Evolutionary conservation across 1,140 invertebrate genomes (phyloP), one percentile per base, ranked within the genome.

Genomic region (Andricus grossulariae): DNA sequence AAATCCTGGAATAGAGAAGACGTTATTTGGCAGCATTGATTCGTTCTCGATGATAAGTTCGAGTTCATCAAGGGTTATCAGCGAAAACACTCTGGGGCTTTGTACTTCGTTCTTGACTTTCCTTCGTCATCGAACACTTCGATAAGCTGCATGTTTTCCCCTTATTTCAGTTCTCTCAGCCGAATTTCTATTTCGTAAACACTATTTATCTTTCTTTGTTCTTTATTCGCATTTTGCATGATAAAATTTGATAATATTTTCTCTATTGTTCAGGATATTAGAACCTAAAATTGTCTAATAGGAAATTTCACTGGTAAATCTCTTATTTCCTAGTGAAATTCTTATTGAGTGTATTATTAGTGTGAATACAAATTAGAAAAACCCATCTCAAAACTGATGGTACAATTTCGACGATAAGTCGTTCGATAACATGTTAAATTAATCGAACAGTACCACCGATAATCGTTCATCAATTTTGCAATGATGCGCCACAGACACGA

Each of bases 31-130:
- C 15, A 60, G 57, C 39, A 32, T 10, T 39, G 25, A 66, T 66
- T 66, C 21, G 12, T 16, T 45, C 15, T 39, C 13, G 60, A 39
- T 66, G 39, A 66, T 66, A 66, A 45, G 16, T 21, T 39, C 25
- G 25, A 66, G 60, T 66, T 66, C 60, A 66, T 66, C 13, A 16
- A 66, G 39, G 60, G 60, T 66, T 66, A 66, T 66, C 60, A 66
- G 39, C 39, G 21, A 66, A 66, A n/a, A 66, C 32, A 66, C 16
- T 39, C 25, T 66, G 6, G 7, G 8, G 21, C 21, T 66, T 66
- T 66, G 12, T 66, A 39, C 15, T 39, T n/a, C 15, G 60, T 66
- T 25, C 25, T 66, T 66, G 32, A 66, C 60, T 45, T 66, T 66
- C 60, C 60, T 66, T 66, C 60, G 39, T 66, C 15, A n/a, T 45